Evolutionary conservation across 2,797 vertebrate genomes (phyloP), one percentile per base, ranked within the genome.

Genomic region (Xyrichtys novacula): DNA sequence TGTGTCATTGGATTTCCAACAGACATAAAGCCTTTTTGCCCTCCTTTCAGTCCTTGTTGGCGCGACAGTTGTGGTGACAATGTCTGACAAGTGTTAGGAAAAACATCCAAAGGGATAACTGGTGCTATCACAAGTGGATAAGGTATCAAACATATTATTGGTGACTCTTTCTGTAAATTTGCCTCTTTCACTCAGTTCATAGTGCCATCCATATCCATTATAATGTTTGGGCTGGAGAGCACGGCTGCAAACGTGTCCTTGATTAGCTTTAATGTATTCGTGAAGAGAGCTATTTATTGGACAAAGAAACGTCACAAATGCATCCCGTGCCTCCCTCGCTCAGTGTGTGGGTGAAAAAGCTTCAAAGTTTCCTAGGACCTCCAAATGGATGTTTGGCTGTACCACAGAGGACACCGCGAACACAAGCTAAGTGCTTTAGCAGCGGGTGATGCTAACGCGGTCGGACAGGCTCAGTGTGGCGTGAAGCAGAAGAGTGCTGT

Each of bases 381-480:
- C 85, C 88, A 92, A 93, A 91, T 93, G 92, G 90, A 93, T 91
- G 87, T 90, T 87, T 91, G 89, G 88, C 91, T 48, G 82, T 63
- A 89, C 90, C 88, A 86, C 94, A 93, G 93, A 94, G 93, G 92
- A 92, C 90, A 79, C 36, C 49, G 71, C 78, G 91, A 93, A 93
- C 90, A 92, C 89, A 90, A 88, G 93, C 91, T 94, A 94, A 95
- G 94, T 95, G 94, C 92, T 92, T 76, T 74, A 90, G 89, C 89
- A 89, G 90, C 80, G 64, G 74, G 85, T 92, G 92, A 95, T 0
- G 68, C 78, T 95, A 92, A 95, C 86, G 29, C 78, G 67, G 87
- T 38, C 44, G 83, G 94, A 95, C 92, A 52, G 84, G 86, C 84
- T 86, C 93, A 91, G 89, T 64, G 90, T 92, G 91, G 92, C 93